Percentiles rank a stretch among this genome's conserved stretches.
These are phyloP conservation scores for Diplolepis rosae DNA, from an alignment of 2,888 invertebrate species.

Conservation along the genomic window DNA sequence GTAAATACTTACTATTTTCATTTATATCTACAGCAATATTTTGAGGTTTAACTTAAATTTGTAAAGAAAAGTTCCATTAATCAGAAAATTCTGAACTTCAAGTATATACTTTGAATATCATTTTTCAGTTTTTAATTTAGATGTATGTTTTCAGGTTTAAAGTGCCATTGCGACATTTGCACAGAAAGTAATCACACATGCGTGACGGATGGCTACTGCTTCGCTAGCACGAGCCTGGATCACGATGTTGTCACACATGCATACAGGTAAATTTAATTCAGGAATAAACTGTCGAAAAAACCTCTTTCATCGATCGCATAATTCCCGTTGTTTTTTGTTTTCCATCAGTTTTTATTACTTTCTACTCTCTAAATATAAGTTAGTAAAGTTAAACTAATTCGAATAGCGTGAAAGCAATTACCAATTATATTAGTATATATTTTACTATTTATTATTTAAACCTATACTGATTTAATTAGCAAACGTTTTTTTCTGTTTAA, in stretches of 20 bases:
- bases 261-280: slow-evolving; percentile 81
- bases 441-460: no score
- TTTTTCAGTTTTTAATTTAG: neutral
- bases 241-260: slow-evolving; percentile 80
- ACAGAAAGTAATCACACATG: slow-evolving; percentile 85
- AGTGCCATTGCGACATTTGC: slow-evolving; percentile 90
- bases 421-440: no score
- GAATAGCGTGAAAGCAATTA: no score
- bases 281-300: slow-evolving; percentile 48
- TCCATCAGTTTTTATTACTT: neutral
- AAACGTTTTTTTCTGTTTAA: no score
- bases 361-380: no score
- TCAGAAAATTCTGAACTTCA: neutral
- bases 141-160: slow-evolving; percentile 78
- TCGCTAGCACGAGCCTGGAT: slow-evolving; percentile 83
- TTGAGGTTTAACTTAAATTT: no score
- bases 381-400: no score
- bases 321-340: neutral
- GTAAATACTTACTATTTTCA: no score
- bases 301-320: neutral
- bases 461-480: no score
- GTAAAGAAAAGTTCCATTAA: no score
- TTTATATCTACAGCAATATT: no score
- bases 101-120: neutral
- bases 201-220: slow-evolving; percentile 92